These are phyloP conservation scores for Callyntrura sp. DNA, from an alignment of 2,888 invertebrate genomes.

Conservation along the genomic window DNA sequence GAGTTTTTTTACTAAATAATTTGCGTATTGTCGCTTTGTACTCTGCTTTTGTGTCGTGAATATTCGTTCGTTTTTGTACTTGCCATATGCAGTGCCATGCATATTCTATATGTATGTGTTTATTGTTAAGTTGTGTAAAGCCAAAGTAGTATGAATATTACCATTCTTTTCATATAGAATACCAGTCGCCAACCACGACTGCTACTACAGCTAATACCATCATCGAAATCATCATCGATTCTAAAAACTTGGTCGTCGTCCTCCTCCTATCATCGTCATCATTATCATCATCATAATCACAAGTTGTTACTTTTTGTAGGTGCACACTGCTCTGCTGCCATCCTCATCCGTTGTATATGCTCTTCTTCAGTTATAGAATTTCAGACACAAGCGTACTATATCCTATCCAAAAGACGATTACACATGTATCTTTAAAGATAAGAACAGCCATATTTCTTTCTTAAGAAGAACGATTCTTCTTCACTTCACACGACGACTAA, in stretches of 20 bases:
- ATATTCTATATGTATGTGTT: conserved; percentile 3
- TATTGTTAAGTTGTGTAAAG: conserved; percentile 8
- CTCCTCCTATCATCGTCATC: conserved; percentile 26
- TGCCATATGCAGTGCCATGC: not conserved
- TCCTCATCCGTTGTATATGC: not conserved
- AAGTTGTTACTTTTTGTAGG: conserved; percentile 32
- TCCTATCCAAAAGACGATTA: conserved; percentile 44
- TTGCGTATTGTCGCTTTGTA: conserved; percentile 53
- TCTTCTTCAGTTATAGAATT: not conserved
- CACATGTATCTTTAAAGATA: conserved; percentile 48
- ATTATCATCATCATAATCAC: conserved; percentile 23
- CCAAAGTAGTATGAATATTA: conserved; percentile 20
- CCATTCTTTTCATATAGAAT: not conserved
- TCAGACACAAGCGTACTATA: not conserved
- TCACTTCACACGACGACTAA: conserved; percentile 45
- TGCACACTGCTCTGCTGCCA: not conserved
- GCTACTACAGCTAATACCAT: conserved; percentile 9
- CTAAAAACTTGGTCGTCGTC: conserved; percentile 40
- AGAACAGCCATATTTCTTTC: conserved; percentile 63
- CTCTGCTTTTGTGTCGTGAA: conserved; percentile 61
- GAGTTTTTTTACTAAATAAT: conserved; percentile 34
- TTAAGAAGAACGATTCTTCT: conserved; percentile 59
- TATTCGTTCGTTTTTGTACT: conserved; percentile 43
- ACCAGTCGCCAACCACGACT: not conserved
- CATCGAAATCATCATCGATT: conserved; percentile 20